Evolutionary conservation across 2,797 vertebrate species (phyloP), one percentile per base, ranked within the genome.

Genomic region (Morus bassanus): DNA sequence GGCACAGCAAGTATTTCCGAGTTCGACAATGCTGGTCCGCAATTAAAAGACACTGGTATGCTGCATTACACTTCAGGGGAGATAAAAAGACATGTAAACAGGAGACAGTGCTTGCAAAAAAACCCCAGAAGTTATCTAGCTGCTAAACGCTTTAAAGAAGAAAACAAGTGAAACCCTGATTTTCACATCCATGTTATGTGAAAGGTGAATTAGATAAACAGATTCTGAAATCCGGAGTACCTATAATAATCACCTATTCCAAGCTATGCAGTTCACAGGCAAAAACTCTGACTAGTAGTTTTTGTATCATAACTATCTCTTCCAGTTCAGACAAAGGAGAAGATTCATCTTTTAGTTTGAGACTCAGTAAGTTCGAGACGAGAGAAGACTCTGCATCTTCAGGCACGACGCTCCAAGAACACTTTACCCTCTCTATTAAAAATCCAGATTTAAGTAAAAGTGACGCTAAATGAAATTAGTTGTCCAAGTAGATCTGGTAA

Each of bases 21-120:
- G 99, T 99, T 28, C 98, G 99, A 96, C 99, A 99, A 43, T 99
- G 99, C 97, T 99, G 99, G 97, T 99, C 99, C 0, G 99, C 99
- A 31, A 99, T 99, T 75, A 99, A 98, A 63, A 99, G 98, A 96
- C 99, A 99, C 98, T 99, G 99, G 90, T 99, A 99, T 0, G 99
- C 99, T 2, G 99, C 99, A 37, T 98, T 99, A 95, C 99, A 99
- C 99, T 99, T 93, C 25, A 89, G 63, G 88, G 64, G 64, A 94
- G 63, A 61, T 2, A 91, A 51, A 63, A 12, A 80, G 27, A 33
- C 61, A 37, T 0, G 33, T 59, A 4, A 94, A 60, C 23, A 68
- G 87, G 53, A 91, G 53, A 79, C 45, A 51, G 2, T 3, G 35
- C 56, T 82, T 73, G 53, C 54, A 79, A 78, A 77, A 75, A 39